Percentiles rank a stretch among this genome's conserved stretches.
Conservation (phyloP, 2,888 invertebrate genomes). For the Scaptomyza parva region DNA sequence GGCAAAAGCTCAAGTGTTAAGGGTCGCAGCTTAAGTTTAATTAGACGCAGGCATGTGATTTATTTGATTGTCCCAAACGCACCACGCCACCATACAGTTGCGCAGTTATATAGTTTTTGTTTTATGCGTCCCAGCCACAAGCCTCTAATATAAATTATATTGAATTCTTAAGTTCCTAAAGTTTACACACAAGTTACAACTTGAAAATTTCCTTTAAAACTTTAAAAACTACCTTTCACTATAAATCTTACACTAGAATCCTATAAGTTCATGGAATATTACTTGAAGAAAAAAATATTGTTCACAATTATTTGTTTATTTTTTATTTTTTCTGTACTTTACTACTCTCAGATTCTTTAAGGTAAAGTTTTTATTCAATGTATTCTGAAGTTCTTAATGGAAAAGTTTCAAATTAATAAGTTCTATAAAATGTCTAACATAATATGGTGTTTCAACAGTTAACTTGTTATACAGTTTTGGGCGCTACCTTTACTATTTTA, state of each 20-base stretch:
- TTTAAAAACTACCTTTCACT: background rate
- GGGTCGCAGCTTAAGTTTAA: slow-evolving; percentile 83
- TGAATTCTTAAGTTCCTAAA: background rate
- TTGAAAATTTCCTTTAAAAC: no score
- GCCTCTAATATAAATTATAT: slow-evolving; percentile 12
- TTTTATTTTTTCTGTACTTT: no score
- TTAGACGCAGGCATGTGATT: slow-evolving; percentile 83
- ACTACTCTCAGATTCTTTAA: no score
- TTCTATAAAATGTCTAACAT: slow-evolving; percentile 2
- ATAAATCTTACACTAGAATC: background rate
- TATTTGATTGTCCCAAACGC: slow-evolving; percentile 73
- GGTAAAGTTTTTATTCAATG: background rate
- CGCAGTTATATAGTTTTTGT: slow-evolving; percentile 25
- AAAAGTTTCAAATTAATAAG: background rate
- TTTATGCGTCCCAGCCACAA: slow-evolving; percentile 3
- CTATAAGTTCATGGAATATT: no score
- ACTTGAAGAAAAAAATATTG: no score
- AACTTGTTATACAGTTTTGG: slow-evolving; percentile 18
- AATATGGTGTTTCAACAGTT: slow-evolving; percentile 7
- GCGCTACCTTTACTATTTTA: slow-evolving; percentile 10
- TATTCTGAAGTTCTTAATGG: background rate
- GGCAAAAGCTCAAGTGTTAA: slow-evolving; percentile 74
- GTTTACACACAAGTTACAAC: background rate
- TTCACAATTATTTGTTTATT: no score
- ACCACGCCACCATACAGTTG: slow-evolving; percentile 3